Evolutionary conservation across 2,888 invertebrate species (phyloP).

Genomic region (Epistrophe eligans): DNA sequence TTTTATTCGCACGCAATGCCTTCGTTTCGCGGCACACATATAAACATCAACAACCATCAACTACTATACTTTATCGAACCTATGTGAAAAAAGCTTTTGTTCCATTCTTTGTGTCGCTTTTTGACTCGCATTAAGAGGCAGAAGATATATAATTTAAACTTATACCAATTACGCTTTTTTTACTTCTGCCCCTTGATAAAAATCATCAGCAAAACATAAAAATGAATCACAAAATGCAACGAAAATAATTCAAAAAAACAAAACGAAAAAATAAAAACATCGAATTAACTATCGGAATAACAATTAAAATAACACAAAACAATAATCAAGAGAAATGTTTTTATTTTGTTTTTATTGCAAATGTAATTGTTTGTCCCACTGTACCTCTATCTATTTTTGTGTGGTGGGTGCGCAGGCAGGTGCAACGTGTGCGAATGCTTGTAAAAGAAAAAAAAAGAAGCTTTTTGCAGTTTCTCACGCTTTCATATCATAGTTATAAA

Average conservation of each 20-base stretch:
- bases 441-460: constrained; percentile 21
- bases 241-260: not conserved
- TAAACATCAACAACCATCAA: constrained; percentile 8
- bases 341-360: constrained; percentile 27
- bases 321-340: constrained; percentile 58
- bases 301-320: constrained; percentile 69
- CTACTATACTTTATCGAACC: not conserved
- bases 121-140: constrained; percentile 50
- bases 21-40: constrained; percentile 33
- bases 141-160: constrained; percentile 70
- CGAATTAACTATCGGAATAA: constrained; percentile 51
- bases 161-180: constrained; percentile 62
- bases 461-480: constrained; percentile 69
- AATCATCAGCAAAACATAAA: constrained; percentile 50
- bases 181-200: constrained; percentile 56
- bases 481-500: constrained; percentile 32
- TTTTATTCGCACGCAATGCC: constrained; percentile 73
- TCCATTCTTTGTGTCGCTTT: constrained; percentile 38
- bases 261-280: constrained; percentile 8
- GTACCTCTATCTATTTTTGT: not conserved
- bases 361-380: constrained; percentile 29
- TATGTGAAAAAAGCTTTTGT: constrained; percentile 51
- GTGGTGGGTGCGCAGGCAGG: constrained; percentile 37
- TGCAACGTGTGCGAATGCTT: constrained; percentile 52
- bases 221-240: constrained; percentile 26